Percentiles rank a stretch among this genome's conserved stretches.
phyloP scores from a whole-genome alignment of 1,140 invertebrate genomes.

The Pissodes strobi region DNA sequence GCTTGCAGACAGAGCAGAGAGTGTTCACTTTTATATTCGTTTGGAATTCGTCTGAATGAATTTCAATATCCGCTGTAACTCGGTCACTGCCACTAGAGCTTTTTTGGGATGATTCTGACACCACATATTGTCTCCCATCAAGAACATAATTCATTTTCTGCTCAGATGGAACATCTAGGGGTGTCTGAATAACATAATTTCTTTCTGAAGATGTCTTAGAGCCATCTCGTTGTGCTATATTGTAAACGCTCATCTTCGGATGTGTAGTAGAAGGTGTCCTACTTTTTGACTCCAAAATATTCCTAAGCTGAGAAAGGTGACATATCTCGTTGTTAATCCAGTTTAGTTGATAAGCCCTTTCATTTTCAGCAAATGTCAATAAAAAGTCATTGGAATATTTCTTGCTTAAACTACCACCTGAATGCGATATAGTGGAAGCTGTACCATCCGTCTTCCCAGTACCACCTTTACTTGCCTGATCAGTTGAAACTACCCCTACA shows the following conservation, averaged over 20 bases:
- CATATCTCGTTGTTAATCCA: constrained; percentile 53
- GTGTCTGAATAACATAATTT: constrained; percentile 40
- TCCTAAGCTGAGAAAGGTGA: constrained; percentile 47
- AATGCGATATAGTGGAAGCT: too few species aligned
- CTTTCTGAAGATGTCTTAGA: constrained; percentile 8
- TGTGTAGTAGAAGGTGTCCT: not conserved
- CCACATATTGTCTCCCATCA: constrained; percentile 26
- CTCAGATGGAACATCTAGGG: constrained; percentile 1
- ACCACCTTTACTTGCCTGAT: too few species aligned
- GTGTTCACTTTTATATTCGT: constrained; percentile 42
- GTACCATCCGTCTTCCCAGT: too few species aligned
- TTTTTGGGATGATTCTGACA: not conserved
- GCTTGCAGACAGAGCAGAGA: constrained; percentile 25
- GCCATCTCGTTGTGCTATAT: constrained; percentile 12
- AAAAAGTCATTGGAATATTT: constrained; percentile 38
- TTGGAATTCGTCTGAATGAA: constrained; percentile 27
- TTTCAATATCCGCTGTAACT: constrained; percentile 34
- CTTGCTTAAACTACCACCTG: not conserved
- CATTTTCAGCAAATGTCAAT: constrained; percentile 47
- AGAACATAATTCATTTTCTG: constrained; percentile 24
- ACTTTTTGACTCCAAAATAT: constrained; percentile 9
- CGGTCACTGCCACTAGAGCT: not conserved
- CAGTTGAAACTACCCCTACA: too few species aligned
- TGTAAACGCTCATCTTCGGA: not conserved
- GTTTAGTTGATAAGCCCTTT: constrained; percentile 46